Evolutionary conservation across 2,888 invertebrate species (phyloP).

Genomic region (Andrena praecox): DNA sequence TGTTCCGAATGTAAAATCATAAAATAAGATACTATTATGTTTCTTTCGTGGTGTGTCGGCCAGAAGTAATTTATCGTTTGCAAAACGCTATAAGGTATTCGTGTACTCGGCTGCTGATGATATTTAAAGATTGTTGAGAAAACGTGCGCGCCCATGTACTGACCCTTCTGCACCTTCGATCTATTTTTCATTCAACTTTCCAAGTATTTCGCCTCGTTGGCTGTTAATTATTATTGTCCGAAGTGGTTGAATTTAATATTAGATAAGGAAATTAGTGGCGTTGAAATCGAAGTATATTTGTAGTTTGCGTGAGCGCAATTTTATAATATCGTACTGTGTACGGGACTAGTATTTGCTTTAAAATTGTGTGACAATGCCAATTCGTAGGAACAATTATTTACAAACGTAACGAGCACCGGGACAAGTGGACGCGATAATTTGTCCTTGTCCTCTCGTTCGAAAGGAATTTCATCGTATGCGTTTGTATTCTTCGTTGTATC

Average conservation of each 20-base stretch:
- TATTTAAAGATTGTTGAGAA: neutral
- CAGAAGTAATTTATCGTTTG: constrained; percentile 31
- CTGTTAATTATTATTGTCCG: constrained; percentile 36
- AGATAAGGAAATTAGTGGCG: constrained; percentile 14
- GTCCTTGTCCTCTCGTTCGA: constrained; percentile 5
- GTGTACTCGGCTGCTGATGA: constrained; percentile 28
- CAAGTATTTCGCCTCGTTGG: constrained; percentile 40
- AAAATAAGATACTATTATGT: constrained; percentile 16
- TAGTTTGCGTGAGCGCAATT: constrained; percentile 30
- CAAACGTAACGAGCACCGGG: constrained; percentile 10
- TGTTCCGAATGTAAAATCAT: constrained; percentile 17
- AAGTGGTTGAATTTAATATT: constrained; percentile 22
- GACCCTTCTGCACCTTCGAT: neutral
- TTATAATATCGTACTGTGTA: constrained; percentile 45
- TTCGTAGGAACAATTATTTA: constrained; percentile 26
- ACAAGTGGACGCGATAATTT: constrained; percentile 32
- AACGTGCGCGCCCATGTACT: neutral
- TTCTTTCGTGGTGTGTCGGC: constrained; percentile 19
- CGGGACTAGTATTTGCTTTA: constrained; percentile 49
- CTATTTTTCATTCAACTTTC: constrained; percentile 22
- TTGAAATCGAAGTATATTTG: constrained; percentile 2
- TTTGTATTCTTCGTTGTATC: constrained; percentile 35
- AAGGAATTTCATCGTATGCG: constrained; percentile 13
- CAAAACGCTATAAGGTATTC: constrained; percentile 27
- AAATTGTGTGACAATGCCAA: constrained; percentile 27